Evolutionary conservation across 2,797 vertebrate species (phyloP).

Genomic region (Tokudaia tokunoshimensis): DNA sequence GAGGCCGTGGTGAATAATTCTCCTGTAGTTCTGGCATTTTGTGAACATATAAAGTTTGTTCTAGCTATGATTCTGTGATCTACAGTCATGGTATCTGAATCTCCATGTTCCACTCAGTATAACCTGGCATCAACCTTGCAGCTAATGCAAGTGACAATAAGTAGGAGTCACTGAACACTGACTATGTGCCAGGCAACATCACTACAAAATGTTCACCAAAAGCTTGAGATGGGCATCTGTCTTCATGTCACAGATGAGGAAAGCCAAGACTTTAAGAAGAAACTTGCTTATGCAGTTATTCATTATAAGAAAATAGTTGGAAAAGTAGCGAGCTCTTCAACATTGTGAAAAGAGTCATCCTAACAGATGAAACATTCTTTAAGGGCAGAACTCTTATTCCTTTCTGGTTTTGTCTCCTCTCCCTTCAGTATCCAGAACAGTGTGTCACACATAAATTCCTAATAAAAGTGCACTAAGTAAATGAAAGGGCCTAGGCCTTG

Average conservation of each 20-base stretch:
- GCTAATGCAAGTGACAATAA: conserved; percentile 32
- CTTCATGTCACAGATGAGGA: conserved; percentile 47
- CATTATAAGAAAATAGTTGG: not conserved
- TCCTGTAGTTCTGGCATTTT: conserved; percentile 34
- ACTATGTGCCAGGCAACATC: not conserved
- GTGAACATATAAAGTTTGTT: conserved; percentile 11
- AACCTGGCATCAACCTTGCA: not conserved
- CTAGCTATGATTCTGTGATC: not conserved
- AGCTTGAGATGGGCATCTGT: conserved; percentile 19
- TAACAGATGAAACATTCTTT: not conserved
- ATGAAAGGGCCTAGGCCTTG: not conserved
- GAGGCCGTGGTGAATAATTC: conserved; percentile 51
- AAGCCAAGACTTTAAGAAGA: conserved; percentile 11
- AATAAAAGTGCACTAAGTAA: conserved; percentile 60
- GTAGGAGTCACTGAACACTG: conserved; percentile 15
- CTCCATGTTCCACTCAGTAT: not conserved
- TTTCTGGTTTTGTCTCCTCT: conserved; percentile 17
- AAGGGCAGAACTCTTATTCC: conserved; percentile 38
- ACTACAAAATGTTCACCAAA: conserved; percentile 44
- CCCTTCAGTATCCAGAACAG: conserved; percentile 14
- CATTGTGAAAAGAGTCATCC: not conserved
- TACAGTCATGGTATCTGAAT: conserved; percentile 12
- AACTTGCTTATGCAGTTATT: conserved; percentile 42
- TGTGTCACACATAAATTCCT: conserved; percentile 29
- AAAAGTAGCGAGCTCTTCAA: conserved; percentile 28